A percentile compares a stretch with the other conserved stretches of the same genome.
Evolutionary conservation across 2,797 vertebrate genomes (phyloP).

Genomic region (Eleutherodactylus coqui): DNA sequence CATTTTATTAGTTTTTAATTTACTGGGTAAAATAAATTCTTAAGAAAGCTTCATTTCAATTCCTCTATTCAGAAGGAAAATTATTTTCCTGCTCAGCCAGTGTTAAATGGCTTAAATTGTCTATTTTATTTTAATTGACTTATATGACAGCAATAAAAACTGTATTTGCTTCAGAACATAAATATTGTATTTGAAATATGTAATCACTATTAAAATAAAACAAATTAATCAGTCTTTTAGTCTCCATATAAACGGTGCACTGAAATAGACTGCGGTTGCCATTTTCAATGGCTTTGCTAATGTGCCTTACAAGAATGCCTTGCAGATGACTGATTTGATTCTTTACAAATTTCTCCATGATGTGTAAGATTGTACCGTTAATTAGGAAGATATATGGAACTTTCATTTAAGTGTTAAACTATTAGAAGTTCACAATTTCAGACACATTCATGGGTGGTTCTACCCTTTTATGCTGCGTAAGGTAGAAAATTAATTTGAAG

Average conservation of each 20-base stretch:
- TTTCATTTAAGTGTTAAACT: neutral
- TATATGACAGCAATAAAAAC: slow-evolving; percentile 33
- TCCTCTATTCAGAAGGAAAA: slow-evolving; percentile 19
- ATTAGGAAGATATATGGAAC: neutral
- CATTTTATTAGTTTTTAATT: slow-evolving; percentile 11
- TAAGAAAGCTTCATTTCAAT: slow-evolving; percentile 29
- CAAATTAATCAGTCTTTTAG: slow-evolving; percentile 32
- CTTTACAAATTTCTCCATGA: too few relatives aligned
- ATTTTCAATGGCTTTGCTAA: slow-evolving; percentile 12
- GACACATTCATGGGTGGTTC: too few relatives aligned
- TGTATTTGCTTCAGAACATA: slow-evolving; percentile 46
- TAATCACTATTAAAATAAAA: slow-evolving; percentile 41
- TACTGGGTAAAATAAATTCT: neutral
- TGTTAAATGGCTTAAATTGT: slow-evolving; percentile 42
- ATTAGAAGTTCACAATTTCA: neutral
- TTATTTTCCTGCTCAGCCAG: slow-evolving; percentile 32
- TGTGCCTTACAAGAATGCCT: neutral
- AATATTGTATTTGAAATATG: slow-evolving; percentile 46
- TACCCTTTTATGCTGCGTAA: too few relatives aligned
- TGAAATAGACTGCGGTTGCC: neutral
- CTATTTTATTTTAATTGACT: slow-evolving; percentile 47
- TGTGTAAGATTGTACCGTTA: too few relatives aligned
- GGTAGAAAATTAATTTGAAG: too few relatives aligned
- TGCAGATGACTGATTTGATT: neutral
- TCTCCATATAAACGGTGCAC: slow-evolving; percentile 7